Percentiles rank a stretch among this genome's conserved stretches.
Evolutionary conservation across 2,113 vertebrate species (phyloP).

Genomic region (Pelobates fuscus): DNA sequence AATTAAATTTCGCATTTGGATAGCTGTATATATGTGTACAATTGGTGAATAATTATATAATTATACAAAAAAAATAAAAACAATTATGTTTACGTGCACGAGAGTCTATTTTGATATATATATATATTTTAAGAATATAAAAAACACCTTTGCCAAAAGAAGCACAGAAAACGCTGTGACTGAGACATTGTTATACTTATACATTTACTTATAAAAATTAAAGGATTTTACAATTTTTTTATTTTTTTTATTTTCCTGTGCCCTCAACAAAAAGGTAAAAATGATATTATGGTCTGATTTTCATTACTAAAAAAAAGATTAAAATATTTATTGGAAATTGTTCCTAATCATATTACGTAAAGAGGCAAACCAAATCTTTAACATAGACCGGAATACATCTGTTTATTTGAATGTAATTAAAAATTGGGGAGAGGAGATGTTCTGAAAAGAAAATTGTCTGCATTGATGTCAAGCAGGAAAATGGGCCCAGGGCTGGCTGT

Average conservation of each 20-base stretch:
- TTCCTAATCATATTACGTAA: neutral
- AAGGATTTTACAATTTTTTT: no score
- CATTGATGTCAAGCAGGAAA: no score
- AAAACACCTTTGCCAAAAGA: no score
- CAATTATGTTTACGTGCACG: no score
- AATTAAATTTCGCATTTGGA: neutral
- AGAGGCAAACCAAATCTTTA: neutral
- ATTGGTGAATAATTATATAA: neutral
- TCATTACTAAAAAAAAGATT: neutral
- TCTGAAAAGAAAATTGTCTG: neutral
- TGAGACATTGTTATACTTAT: no score
- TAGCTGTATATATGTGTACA: neutral
- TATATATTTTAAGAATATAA: no score
- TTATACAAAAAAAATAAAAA: neutral
- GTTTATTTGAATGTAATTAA: neutral
- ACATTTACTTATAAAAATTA: no score
- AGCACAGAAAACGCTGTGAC: no score
- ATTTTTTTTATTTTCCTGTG: neutral
- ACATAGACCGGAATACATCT: neutral
- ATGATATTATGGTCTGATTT: no score
- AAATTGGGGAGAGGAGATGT: neutral
- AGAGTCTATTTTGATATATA: no score
- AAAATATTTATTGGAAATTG: neutral
- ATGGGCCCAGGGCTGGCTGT: no score
- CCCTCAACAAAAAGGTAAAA: no score